Conservation (phyloP, 2,113 vertebrate genomes). For the Cryptomyrus ogoouensis region DNA sequence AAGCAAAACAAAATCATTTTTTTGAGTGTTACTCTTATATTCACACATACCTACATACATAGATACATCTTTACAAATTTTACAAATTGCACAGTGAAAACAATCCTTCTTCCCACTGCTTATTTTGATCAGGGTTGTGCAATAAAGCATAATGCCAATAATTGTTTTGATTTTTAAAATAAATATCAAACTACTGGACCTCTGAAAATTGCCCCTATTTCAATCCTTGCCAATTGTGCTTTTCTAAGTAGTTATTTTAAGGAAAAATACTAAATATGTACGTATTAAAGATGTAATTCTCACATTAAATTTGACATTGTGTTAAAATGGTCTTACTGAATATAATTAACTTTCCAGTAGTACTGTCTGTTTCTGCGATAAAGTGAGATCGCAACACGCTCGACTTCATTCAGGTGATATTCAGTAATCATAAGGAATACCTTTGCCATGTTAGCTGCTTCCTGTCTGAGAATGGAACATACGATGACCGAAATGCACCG, state of each 20-base stretch:
- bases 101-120: background rate
- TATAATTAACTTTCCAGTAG: background rate
- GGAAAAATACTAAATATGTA: background rate
- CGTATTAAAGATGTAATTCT: background rate
- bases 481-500: background rate
- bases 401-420: background rate
- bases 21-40: background rate
- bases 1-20: background rate
- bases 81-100: background rate
- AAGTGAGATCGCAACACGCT: background rate
- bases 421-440: background rate
- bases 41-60: background rate
- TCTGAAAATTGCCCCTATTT: background rate
- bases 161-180: background rate
- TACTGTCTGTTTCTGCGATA: background rate
- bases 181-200: background rate
- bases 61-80: background rate
- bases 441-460: background rate
- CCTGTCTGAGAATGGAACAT: background rate
- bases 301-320: background rate
- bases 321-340: background rate
- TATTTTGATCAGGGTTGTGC: background rate
- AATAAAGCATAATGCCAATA: background rate
- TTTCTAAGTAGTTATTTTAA: background rate
- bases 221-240: background rate